These are phyloP conservation scores for Pogonocherus hispidulus DNA, from an alignment of 2,888 invertebrate species.

Conservation along the genomic window DNA sequence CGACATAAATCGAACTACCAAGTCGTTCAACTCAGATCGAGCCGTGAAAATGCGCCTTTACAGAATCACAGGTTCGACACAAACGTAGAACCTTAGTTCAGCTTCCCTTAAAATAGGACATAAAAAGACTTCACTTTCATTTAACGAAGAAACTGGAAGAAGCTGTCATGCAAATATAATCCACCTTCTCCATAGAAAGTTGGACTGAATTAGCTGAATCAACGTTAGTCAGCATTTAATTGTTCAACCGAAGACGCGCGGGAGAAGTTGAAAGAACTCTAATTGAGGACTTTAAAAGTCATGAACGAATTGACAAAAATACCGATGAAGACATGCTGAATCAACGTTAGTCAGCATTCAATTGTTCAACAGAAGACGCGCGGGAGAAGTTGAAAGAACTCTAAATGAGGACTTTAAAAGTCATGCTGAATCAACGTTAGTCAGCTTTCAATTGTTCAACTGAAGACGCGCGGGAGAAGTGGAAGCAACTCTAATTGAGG, in stretches of 20 bases:
- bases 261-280: too few species aligned
- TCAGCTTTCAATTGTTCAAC: too few species aligned
- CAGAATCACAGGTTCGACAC: neutral
- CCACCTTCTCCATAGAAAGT: slow-evolving; percentile 1
- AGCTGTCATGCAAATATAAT: neutral
- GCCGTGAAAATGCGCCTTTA: neutral
- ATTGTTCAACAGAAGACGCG: too few species aligned
- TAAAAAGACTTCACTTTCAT: neutral
- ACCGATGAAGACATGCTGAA: slow-evolving; percentile 10
- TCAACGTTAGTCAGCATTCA: too few species aligned
- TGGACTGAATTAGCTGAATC: slow-evolving; percentile 8
- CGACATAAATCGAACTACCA: too few species aligned
- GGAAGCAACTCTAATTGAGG: slow-evolving; percentile 34
- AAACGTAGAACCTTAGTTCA: slow-evolving; percentile 1
- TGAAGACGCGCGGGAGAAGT: slow-evolving; percentile 27
- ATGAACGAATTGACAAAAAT: slow-evolving; percentile 18
- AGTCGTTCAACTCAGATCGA: too few species aligned
- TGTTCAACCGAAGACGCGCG: too few species aligned
- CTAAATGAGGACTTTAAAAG: too few species aligned
- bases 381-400: too few species aligned
- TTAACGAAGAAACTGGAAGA: neutral
- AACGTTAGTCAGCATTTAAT: too few species aligned
- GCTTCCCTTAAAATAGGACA: neutral
- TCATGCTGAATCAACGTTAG: too few species aligned
- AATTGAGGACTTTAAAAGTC: slow-evolving; percentile 21